Evolutionary conservation across 2,888 invertebrate species (phyloP).

Genomic region (Priocnemis perturbator): DNA sequence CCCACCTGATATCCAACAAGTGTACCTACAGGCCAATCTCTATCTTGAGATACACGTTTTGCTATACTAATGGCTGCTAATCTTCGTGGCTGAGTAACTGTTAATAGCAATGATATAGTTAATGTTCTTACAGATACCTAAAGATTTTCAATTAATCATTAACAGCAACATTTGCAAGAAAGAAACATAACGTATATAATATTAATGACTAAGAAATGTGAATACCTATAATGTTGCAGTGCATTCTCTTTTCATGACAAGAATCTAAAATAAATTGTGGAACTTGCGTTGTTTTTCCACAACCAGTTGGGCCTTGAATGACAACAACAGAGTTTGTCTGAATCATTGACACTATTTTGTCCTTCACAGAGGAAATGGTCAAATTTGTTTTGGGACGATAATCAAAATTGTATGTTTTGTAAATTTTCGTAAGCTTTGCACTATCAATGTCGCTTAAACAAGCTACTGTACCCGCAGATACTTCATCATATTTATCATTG

Average conservation of each 20-base stretch:
- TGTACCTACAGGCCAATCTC: constrained; percentile 88
- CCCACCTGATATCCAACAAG: constrained; percentile 94
- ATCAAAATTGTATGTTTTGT: constrained; percentile 68
- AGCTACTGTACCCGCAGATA: constrained; percentile 63
- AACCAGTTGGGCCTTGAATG: constrained; percentile 95
- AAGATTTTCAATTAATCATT: no score
- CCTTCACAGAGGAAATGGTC: constrained; percentile 60
- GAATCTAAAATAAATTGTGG: constrained; percentile 95
- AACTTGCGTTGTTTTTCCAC: constrained; percentile 92
- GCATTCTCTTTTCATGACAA: constrained; percentile 78
- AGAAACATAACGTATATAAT: no score
- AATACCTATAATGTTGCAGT: constrained; percentile 85
- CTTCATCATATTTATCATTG: constrained; percentile 48
- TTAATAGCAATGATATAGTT: background rate
- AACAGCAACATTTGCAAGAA: no score
- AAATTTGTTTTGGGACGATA: constrained; percentile 60
- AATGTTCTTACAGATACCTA: no score
- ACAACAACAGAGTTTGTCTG: constrained; percentile 85
- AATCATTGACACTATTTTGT: constrained; percentile 83
- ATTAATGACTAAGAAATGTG: no score
- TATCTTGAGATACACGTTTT: constrained; percentile 87
- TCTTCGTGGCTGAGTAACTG: constrained; percentile 93
- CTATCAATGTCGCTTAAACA: constrained; percentile 46
- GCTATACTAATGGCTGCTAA: constrained; percentile 96
- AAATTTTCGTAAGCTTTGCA: constrained; percentile 63